Conservation (phyloP, 2,797 vertebrate species). For the Sebastes dallii region DNA sequence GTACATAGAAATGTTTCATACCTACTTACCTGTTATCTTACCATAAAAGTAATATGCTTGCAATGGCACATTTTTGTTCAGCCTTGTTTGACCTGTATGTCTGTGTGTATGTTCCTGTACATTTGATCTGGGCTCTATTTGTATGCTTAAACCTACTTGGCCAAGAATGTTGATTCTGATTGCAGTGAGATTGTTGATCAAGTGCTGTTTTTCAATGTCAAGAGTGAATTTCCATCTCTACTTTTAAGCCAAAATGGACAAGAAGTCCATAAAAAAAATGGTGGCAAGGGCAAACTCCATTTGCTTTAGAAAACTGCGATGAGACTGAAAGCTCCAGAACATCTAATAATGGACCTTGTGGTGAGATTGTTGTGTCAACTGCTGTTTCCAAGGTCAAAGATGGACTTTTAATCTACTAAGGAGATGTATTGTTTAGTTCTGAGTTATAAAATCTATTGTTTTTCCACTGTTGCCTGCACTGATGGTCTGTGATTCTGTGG, state of each 20-base stretch:
- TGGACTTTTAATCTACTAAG: neutral
- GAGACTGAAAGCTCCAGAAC: neutral
- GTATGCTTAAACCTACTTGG: neutral
- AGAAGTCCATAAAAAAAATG: neutral
- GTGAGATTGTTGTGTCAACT: neutral
- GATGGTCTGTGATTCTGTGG: constrained; percentile 24
- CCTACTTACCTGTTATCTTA: neutral
- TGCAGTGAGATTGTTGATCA: constrained; percentile 1
- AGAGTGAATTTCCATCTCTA: neutral
- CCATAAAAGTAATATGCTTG: neutral
- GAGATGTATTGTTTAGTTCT: neutral
- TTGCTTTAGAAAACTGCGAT: neutral
- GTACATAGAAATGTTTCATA: too few relatives aligned
- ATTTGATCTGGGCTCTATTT: too few relatives aligned
- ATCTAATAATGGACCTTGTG: neutral
- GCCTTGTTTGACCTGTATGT: neutral
- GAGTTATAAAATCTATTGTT: neutral
- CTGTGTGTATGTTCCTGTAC: neutral
- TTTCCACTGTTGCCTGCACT: neutral
- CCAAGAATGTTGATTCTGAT: neutral
- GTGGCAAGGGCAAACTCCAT: neutral
- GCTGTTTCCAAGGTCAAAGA: neutral
- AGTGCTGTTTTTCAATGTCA: neutral
- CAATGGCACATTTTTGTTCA: neutral
- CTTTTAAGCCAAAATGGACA: neutral